Evolutionary conservation across 2,113 vertebrate species (phyloP), one percentile per base, ranked within the genome.

Genomic region (Rhea americana): DNA sequence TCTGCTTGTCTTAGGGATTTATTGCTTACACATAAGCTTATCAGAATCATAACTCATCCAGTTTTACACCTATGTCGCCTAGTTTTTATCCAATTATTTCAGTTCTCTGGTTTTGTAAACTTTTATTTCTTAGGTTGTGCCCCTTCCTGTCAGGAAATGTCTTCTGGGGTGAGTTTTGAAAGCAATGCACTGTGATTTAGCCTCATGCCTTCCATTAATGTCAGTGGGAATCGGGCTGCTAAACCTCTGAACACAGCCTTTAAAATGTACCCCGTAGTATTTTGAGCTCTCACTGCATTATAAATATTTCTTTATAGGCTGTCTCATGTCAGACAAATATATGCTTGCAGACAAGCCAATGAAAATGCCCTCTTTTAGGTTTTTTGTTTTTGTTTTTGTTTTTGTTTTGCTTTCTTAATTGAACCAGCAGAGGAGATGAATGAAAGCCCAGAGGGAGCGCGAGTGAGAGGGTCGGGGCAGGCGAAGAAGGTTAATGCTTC

Each of bases 401-500:
- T 56, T 66, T 73, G 84, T 72, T 11, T n/a, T 41, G 22, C 71
- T 81, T 91, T 85, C 87, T 93, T 93, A 96, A 96, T 95, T 96
- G 93, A 78, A 50, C 35, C 63, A 71, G 77, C 22, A 82, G 61
- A 62, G 18, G 51, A 91, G 85, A 94, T 95, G 90, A 97, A 95
- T 73, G 88, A 66, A 96, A 89, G 90, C 92, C 94, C 12, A 20
- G 47, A 75, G 65, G 37, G 66, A 91, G 89, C 4, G 2, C 82
- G 95, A 93, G 79, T 92, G 86, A 95, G 93, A 97, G 80, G 93
- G 87, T 91, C 90, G 91, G 67, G 90, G 85, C 91, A 91, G 84
- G 75, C 73, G 95, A 96, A 94, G 96, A 91, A 96, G 85, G 89
- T 96, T 96, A 95, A 96, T 96, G 76, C 90, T 94, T 96, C 71